phyloP scores from a whole-genome alignment of 30 jellyfish, hydroid and myxozoan genomes.

The Sanderia malayensis region DNA sequence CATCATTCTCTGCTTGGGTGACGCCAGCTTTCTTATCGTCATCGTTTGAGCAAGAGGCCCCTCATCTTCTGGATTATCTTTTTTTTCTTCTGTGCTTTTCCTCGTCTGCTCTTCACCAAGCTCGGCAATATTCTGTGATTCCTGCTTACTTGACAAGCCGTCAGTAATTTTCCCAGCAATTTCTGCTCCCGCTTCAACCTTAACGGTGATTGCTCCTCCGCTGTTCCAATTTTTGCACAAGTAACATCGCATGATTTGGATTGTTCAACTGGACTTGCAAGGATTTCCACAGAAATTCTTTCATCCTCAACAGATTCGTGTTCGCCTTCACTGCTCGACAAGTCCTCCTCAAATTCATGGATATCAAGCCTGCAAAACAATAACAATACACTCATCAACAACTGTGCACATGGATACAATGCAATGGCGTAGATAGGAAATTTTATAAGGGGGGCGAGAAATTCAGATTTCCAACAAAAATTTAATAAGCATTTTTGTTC shows the following conservation, averaged over 20 bases:
- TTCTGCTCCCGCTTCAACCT: no score
- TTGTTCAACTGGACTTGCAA: not conserved
- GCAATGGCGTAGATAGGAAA: no score
- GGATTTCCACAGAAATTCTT: not conserved
- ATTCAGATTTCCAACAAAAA: no score
- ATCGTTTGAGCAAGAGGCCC: not conserved
- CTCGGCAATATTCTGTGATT: not conserved
- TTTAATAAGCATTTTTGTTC: no score
- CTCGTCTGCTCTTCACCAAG: not conserved
- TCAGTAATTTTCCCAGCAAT: no score
- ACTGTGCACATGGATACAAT: no score
- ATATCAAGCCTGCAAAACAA: constrained; percentile 15
- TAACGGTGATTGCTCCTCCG: no score
- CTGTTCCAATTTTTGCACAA: no score
- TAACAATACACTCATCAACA: no score
- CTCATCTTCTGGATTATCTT: not conserved
- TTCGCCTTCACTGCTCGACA: not conserved
- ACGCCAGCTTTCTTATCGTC: not conserved
- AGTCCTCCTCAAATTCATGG: not conserved
- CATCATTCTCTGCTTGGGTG: not conserved
- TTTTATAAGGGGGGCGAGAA: no score
- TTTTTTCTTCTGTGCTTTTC: not conserved
- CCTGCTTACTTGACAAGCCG: no score
- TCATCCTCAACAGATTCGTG: not conserved
- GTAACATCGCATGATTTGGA: not conserved